These are phyloP conservation scores for Phoenicopterus ruber DNA, from an alignment of 2,113 vertebrate genomes.

Conservation along the genomic window DNA sequence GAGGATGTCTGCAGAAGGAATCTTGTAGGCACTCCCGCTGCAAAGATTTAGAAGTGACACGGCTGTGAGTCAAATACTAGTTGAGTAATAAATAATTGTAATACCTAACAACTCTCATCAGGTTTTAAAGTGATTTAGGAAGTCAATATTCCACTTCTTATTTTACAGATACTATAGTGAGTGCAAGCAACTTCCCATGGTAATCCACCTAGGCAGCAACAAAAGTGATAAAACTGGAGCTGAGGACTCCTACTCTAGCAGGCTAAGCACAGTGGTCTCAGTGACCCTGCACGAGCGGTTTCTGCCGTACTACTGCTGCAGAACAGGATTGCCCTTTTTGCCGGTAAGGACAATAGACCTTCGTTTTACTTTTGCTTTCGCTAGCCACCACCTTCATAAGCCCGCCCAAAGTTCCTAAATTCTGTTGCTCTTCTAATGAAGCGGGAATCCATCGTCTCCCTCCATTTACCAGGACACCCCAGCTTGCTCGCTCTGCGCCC, in stretches of 20 bases:
- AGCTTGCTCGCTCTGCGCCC: background rate
- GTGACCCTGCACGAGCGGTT: background rate
- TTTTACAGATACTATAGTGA: background rate
- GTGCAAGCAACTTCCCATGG: background rate
- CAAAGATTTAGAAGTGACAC: background rate
- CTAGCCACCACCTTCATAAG: background rate
- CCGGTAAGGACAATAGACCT: background rate
- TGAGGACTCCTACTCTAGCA: background rate
- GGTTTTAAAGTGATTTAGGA: background rate
- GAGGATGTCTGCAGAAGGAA: background rate
- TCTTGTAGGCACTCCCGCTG: background rate
- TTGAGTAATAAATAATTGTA: background rate
- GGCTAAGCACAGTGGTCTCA: background rate
- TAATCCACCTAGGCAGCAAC: background rate
- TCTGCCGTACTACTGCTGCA: background rate
- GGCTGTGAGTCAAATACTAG: background rate
- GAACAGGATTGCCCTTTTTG: background rate
- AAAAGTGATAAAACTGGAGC: background rate
- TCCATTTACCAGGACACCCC: background rate
- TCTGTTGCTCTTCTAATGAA: background rate
- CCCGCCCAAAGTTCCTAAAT: background rate
- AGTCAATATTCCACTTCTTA: background rate
- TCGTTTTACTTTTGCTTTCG: background rate
- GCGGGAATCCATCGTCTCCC: background rate
- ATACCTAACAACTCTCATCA: background rate